Base-by-base conservation (phyloP, 2,888 invertebrate genomes). In the Tineola bisselliella region DNA sequence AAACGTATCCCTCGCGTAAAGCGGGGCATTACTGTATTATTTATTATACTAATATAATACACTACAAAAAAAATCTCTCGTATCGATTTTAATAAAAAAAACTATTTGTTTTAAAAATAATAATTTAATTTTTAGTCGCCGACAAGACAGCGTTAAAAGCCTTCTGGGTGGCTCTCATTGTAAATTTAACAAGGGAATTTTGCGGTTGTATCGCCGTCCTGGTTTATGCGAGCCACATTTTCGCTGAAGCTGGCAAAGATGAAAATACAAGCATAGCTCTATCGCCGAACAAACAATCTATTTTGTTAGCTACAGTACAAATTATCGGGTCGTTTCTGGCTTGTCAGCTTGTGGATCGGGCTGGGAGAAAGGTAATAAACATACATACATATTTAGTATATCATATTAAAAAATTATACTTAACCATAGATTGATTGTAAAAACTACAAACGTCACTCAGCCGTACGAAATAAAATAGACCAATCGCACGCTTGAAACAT, bases 181-280 rank as follows among this genome's bases (percentile, higher is more conserved):
- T 87, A 62, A 86, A 86, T 65, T 67, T 87, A 0, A 78, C 82
- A 0, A 64, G 86, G 0, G 86, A 87, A 65, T 87, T 87, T 70
- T 86, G 86, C 66, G 86, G 86, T 30, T 84, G 86, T 67, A 87
- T 87, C 19, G 87, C 84, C 0, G 79, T 87, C 0, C 66, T 87
- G 15, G 84, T 84, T 0, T 86, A 84, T 70, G 84, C 86, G 1
- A 84, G 84, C 63, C 81, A 86, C 62, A 86, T 87, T 66, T 87
- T 87, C 69, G 70, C 74, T 0, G 79, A 72, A 62, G 86, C 87
- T 0, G 72, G 79, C 10, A 73, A 71, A 33, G 78, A 75, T 19
- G 70, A 73, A 0, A 62, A 66, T 62, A 72, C 71, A 8, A 77
- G 77, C 62, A 79, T 81, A n/a, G 65, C 77, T 0, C 63, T 87